Base-by-base conservation (phyloP, 37 sponge, comb jelly and placozoan genomes). In the Geodia barretti region DNA sequence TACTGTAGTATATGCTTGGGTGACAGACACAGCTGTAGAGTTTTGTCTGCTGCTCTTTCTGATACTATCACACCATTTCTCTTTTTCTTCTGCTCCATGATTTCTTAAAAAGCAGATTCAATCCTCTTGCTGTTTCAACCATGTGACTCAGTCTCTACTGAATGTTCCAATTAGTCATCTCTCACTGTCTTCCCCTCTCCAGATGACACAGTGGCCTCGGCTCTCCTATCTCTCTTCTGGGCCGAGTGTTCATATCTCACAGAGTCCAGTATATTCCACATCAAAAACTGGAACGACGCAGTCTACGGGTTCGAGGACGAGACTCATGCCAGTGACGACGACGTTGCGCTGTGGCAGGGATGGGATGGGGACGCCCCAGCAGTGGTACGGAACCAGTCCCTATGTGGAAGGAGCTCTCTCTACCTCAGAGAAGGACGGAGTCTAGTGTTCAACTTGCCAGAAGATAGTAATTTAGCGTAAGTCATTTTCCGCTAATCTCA, bases 321-420 rank as follows among this genome's bases (percentile, higher is more conserved):
- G 54, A 47, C 54, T 14, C 54, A 47, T 47, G 7, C 54, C 20
- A n/a, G n/a, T n/a, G n/a, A n/a, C n/a, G 72, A 63, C 4, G 79
- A 77, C 23, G 24, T 19, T 41, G 70, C 74, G 19, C 59, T 54
- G 1, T 83, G 84, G 84, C 38, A 20, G 5, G 14, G 41, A 24
- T 88, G 83, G 83, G 25, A 43, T 2, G 71, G 79, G 4, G 62
- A 47, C 8, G 9, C 36, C 0, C 89, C 90, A 31, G 59, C 5
- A 0, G 54, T 84, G 5, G 72, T 62, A n/a, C 80, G 79, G 24
- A 43, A 80, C 34, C 76, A 84, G n/a, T 32, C 73, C 23, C 84
- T 64, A 31, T 89, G 90, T n/a, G 90, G 90, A 9, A 75, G 74
- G 19, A 39, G 74, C 62, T 89, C 90, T 30, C 73, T 89, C 29